Evolutionary conservation across 2,888 invertebrate genomes (phyloP), one percentile per base, ranked within the genome.

Genomic region (Adelphocoris suturalis): DNA sequence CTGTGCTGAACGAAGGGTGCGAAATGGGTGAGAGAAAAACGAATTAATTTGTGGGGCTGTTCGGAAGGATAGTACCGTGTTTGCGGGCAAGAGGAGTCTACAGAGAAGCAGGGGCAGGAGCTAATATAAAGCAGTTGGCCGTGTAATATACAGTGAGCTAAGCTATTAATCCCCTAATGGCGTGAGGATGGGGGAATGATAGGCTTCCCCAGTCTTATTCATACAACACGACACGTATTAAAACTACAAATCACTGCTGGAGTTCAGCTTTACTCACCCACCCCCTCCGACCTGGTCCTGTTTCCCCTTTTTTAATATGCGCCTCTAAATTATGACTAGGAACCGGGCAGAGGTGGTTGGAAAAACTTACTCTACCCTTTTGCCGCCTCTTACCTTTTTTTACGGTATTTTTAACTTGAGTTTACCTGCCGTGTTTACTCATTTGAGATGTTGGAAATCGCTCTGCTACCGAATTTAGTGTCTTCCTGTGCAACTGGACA

Each of bases 11-110:
- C 37, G 80, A 55, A 85, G 88, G 88, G 88, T 88, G 80, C 78
- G 82, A 81, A 89, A 84, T 55, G 46, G 89, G 81, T 12, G 68
- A 76, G 47, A 61, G 82, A 82, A 82, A 81, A 82, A 89, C 89
- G 89, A 89, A 89, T 89, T 94, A 94, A 94, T 94, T 93, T 93
- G 94, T 93, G 94, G 94, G 93, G 92, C 93, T 93, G 93, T 93
- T 93, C 93, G 93, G 92, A 93, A 84, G 87, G 89, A 88, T 90
- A 90, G 82, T 90, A 91, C 92, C 92, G 92, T 93, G 92, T 57
- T 85, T 84, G 57, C 57, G 78, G 85, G 85, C 76, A 37, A 52
- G 76, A 78, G 76, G 87, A 85, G 61, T 61, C 85, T 84, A 85
- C 48, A 84, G 61, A 28, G 93, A 47, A 14, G 52, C 46, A 52